Base-by-base conservation (phyloP, 2,888 invertebrate species). In the Polydrusus pterygomalis region DNA sequence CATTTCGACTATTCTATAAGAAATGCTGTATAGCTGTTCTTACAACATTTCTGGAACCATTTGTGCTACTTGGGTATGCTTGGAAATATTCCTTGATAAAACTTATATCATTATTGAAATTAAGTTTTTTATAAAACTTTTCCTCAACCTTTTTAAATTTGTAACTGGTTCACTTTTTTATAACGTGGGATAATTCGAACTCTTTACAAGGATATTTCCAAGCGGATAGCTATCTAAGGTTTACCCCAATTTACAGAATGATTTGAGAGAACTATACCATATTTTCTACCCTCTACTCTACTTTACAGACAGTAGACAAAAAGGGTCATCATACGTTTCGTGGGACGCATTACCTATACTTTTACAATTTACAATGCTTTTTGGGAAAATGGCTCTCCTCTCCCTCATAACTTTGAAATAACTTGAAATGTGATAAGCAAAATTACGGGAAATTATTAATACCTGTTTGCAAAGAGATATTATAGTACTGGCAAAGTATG, bases 261-360 rank as follows among this genome's bases (percentile, higher is more conserved):
- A 67, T 51, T 69, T 58, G 75, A 77, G 75, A 63, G 72, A 70
- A 81, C 25, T 25, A 81, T 79, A 77, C 81, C 82, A 83, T 82
- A 81, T 63, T 25, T 69, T 79, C 78, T 80, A 80, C 69, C 79
- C 74, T 63, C 81, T 79, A 82, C 77, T 72, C 70, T 78, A 82
- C 78, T 25, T 25, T 25, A 3, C 5, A 25, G 79, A 81, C 83
- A 85, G 84, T 86, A 34, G 34, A 8, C 8, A 85, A 87, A 87
- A 87, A 87, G 85, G 86, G 82, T 86, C 85, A 87, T 87, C 87
- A 34, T 7, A 87, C 87, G 87, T 83, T 87, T 85, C 85, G 82
- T 83, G 82, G 87, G 86, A 85, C 84, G 25, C 5, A 25, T 25
- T 25, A 3, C 25, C 25, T 25, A 25, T 25, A 25, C 25, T 25